Evolutionary conservation across 2,113 vertebrate species (phyloP).

Genomic region (Spilogale gracilis): DNA sequence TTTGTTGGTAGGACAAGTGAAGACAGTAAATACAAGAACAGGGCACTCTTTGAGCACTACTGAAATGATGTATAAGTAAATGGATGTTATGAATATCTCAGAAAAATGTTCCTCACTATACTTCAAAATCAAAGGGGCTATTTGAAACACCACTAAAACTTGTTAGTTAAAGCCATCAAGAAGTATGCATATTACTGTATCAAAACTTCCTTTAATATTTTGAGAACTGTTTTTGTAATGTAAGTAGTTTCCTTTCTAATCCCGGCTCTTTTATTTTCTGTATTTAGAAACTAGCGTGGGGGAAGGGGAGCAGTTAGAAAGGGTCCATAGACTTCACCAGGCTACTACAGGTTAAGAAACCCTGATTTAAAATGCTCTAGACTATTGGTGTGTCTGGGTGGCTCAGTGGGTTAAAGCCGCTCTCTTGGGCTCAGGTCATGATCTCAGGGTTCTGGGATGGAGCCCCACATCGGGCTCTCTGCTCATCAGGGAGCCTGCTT

Average conservation of each 20-base stretch:
- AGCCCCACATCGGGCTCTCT: no score
- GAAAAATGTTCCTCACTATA: background rate
- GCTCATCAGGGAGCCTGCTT: no score
- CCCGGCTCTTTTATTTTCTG: background rate
- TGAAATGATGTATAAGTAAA: slow-evolving; percentile 19
- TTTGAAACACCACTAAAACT: background rate
- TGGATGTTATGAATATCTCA: background rate
- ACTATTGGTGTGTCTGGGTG: no score
- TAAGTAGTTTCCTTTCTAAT: background rate
- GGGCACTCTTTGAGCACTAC: background rate
- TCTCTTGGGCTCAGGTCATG: no score
- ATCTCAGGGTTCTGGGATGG: no score
- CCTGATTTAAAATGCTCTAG: background rate
- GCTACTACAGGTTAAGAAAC: background rate
- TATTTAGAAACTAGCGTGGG: background rate
- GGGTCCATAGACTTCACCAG: background rate
- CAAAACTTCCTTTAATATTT: background rate
- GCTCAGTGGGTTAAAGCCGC: no score
- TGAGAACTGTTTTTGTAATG: background rate
- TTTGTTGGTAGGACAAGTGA: background rate
- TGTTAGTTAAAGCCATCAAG: background rate
- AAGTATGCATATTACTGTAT: background rate
- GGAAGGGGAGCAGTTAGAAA: background rate
- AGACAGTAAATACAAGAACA: background rate
- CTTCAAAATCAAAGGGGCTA: background rate